Base-by-base conservation (phyloP, 2,888 invertebrate genomes). In the Schizaphis graminum region DNA sequence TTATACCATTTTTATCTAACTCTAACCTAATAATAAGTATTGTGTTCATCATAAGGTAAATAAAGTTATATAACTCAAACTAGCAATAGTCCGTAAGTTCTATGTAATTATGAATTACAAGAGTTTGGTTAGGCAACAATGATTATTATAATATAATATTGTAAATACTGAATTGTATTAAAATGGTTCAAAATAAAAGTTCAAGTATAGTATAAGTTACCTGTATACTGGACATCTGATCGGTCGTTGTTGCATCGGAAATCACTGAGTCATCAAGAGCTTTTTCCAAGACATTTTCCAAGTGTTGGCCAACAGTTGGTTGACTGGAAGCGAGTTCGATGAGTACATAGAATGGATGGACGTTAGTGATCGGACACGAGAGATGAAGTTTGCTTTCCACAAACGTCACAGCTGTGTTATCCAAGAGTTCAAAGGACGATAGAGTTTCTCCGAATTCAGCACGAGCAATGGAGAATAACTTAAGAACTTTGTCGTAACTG, bases 401-500 rank as follows among this genome's bases (percentile, higher is more conserved):
- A 97, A 57, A 97, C 96, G n/a, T 97, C 95, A 99, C 96, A 0
- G 98, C 97, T 85, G 96, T 96, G 21, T 96, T 96, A 96, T 99
- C 99, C 94, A 99, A 98, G 96, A 99, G 97, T 96, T 99, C 99
- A 96, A 98, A 99, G 0, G 99, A 98, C 11, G 99, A 99, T 67
- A 99, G 96, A 95, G 99, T 98, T 96, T 99, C 99, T 0, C 98
- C 98, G 21, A 99, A 96, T 47, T 97, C 97, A 0, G 96, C 96
- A 96, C 98, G 98, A 0, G 99, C 98, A 95, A 97, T 96, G 95
- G 97, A 96, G 95, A 98, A 98, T 0, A 98, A 97, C 95, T 97
- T 96, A 26, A 99, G 96, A 44, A 99, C 97, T 95, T 97, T 97
- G 61, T 98, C 97, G 96, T 98, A 99, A 84, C 96, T 97, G 93